Evolutionary conservation across 30 jellyfish, hydroid and myxozoan species (phyloP).

Genomic region (Hydra vulgaris): DNA sequence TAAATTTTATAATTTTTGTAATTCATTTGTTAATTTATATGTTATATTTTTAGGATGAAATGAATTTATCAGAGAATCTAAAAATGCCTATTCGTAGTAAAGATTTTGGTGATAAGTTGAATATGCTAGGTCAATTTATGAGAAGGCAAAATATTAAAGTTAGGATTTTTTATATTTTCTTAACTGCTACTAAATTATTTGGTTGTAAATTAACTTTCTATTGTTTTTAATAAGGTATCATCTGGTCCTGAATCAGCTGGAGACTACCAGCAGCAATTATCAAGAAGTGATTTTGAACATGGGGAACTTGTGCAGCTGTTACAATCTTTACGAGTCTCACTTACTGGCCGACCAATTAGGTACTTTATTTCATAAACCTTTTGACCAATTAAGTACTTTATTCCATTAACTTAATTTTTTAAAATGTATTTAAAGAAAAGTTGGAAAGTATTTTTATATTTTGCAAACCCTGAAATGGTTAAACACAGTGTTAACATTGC

Average conservation of each 20-base stretch:
- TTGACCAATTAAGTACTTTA: no score
- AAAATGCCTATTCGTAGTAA: conserved; percentile 55
- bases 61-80: conserved; percentile 67
- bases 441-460: no score
- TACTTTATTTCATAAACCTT: neutral
- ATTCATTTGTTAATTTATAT: neutral
- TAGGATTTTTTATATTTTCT: neutral
- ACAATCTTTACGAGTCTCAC: conserved; percentile 76
- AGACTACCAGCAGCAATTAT: conserved; percentile 50
- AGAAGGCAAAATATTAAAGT: conserved; percentile 66
- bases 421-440: no score
- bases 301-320: conserved; percentile 62
- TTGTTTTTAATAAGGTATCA: conserved; percentile 19
- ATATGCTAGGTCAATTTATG: conserved; percentile 57
- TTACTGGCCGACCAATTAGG: conserved; percentile 93
- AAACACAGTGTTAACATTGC: no score
- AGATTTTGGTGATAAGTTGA: conserved; percentile 45
- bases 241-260: conserved; percentile 68
- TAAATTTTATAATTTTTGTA: neutral
- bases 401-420: no score
- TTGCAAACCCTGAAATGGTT: no score
- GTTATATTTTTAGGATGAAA: conserved; percentile 92
- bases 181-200: neutral
- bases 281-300: conserved; percentile 46
- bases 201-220: no score